These are phyloP conservation scores for Hetaerina titia DNA, from an alignment of 2,888 invertebrate species.

Conservation along the genomic window DNA sequence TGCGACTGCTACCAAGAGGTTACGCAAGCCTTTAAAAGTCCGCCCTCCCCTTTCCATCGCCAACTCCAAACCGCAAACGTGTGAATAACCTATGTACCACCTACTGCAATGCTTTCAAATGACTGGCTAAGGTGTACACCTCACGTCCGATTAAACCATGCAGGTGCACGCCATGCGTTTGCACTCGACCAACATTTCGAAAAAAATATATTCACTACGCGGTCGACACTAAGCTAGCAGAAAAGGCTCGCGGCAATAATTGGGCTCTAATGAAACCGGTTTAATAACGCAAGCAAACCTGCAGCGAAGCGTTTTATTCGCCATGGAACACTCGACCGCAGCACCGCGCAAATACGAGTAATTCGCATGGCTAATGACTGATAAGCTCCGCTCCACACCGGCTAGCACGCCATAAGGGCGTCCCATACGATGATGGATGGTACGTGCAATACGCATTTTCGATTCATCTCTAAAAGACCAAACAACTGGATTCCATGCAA, in stretches of 20 bases:
- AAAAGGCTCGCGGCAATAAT: slow-evolving; percentile 39
- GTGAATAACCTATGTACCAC: slow-evolving; percentile 1
- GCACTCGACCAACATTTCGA: background rate
- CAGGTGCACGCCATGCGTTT: background rate
- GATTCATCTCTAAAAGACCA: no score
- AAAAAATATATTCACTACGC: background rate
- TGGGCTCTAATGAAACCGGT: slow-evolving; percentile 53
- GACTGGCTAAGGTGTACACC: background rate
- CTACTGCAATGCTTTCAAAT: background rate
- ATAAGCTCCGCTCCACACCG: background rate
- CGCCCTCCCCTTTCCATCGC: background rate
- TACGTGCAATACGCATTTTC: no score
- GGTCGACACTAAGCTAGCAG: background rate
- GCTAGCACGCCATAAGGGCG: background rate
- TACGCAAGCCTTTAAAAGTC: background rate
- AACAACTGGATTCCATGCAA: no score
- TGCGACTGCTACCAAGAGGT: background rate
- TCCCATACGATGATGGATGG: no score
- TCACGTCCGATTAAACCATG: slow-evolving; percentile 20
- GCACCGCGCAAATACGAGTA: background rate
- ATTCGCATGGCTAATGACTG: background rate
- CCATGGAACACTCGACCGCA: background rate
- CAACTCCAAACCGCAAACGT: slow-evolving; percentile 18
- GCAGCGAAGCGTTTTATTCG: slow-evolving; percentile 7
- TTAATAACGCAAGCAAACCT: background rate